Conservation (phyloP, 2,113 vertebrate species). For the Euleptes europaea region DNA sequence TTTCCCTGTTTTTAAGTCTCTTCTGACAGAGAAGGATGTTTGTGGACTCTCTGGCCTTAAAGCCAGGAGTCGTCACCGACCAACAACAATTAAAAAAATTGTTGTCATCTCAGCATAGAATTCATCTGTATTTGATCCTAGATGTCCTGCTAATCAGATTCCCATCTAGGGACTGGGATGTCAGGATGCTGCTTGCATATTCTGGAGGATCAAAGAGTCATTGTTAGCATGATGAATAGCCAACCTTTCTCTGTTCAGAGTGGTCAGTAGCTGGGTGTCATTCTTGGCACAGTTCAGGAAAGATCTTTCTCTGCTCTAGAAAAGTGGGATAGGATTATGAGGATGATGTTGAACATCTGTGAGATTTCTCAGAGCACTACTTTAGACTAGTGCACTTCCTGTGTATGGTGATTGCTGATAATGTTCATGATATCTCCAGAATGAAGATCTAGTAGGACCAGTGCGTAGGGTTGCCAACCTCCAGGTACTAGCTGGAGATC, state of each 20-base stretch:
- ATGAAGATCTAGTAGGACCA: no score
- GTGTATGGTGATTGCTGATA: no score
- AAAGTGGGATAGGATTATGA: no score
- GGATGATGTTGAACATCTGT: no score
- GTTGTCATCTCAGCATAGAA: neutral
- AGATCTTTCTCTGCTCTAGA: neutral
- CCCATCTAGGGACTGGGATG: no score
- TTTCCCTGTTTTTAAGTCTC: neutral
- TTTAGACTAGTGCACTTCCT: no score
- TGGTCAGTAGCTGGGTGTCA: neutral
- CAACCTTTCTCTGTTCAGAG: neutral
- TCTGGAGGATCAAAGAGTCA: neutral
- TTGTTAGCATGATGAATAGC: neutral
- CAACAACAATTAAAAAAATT: neutral
- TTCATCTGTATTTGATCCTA: neutral
- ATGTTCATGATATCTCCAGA: no score
- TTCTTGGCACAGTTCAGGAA: constrained; percentile 13
- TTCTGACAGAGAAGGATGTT: neutral
- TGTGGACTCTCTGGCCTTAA: neutral
- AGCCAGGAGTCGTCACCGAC: neutral
- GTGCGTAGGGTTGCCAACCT: no score
- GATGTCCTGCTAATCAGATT: neutral
- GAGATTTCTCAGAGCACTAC: no score
- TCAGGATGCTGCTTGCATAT: neutral
- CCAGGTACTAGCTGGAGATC: no score